These are phyloP conservation scores for Thinocorus orbignyianus DNA, from an alignment of 2,113 vertebrate genomes.

Conservation along the genomic window DNA sequence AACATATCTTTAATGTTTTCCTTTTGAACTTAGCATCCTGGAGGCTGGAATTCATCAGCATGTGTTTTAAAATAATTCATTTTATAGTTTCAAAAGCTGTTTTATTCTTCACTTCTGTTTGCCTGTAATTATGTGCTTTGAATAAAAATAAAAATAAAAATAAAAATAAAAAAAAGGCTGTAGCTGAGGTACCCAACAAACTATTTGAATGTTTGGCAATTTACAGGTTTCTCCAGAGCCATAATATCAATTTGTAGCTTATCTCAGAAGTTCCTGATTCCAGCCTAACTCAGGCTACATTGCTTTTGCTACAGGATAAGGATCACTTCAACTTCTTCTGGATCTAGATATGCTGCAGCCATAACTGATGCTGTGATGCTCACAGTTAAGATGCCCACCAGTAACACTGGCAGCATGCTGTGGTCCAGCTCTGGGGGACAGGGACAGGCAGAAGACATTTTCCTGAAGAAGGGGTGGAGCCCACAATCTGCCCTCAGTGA, in stretches of 20 bases:
- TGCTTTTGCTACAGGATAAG: not conserved
- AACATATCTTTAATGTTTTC: not conserved
- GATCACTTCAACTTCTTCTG: not conserved
- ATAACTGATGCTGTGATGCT: not conserved
- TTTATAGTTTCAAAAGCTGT: not conserved
- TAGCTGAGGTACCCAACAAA: not conserved
- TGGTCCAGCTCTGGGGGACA: not conserved
- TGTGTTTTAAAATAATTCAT: not conserved
- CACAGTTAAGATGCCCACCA: not conserved
- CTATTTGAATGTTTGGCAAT: not conserved
- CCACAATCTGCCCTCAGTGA: fast-evolving
- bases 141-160: not conserved
- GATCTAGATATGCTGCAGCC: not conserved
- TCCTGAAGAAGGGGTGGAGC: not conserved
- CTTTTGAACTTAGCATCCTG: not conserved
- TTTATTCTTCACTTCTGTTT: not conserved
- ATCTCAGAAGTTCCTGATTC: not conserved
- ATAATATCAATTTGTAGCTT: not conserved
- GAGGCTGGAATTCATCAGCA: not conserved
- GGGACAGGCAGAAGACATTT: not conserved
- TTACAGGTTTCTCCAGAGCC: not conserved
- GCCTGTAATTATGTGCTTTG: not conserved
- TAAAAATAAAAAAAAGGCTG: not conserved
- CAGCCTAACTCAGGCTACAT: not conserved
- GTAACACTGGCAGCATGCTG: not conserved